Conservation (phyloP, 2,888 invertebrate species). For the Tigriopus californicus region DNA sequence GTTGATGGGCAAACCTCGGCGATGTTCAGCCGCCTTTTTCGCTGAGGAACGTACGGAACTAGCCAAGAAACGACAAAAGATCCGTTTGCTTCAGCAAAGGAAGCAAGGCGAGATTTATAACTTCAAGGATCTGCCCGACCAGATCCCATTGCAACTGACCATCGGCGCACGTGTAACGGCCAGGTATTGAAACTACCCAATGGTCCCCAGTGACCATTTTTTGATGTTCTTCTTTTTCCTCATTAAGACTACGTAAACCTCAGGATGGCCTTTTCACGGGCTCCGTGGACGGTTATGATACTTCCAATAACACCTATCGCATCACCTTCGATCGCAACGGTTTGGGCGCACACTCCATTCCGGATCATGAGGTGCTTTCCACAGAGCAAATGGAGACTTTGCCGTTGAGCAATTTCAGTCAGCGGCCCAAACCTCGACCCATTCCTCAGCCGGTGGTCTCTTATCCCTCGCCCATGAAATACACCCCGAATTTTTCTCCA, state of each 20-base stretch:
- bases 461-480: constrained; percentile 27
- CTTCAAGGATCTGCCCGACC: constrained; percentile 72
- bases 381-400: constrained; percentile 81
- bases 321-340: constrained; percentile 83
- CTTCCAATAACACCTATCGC: constrained; percentile 78
- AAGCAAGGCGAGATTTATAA: constrained; percentile 50
- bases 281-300: constrained; percentile 72
- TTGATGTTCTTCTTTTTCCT: not conserved
- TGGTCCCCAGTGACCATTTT: no score
- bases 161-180: constrained; percentile 67
- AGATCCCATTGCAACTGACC: constrained; percentile 82
- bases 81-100: constrained; percentile 75
- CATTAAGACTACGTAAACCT: constrained; percentile 51
- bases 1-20: constrained; percentile 89
- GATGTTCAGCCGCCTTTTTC: constrained; percentile 87
- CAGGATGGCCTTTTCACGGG: constrained; percentile 91
- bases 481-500: constrained; percentile 22
- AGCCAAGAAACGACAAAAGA: constrained; percentile 72
- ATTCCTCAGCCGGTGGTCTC: constrained; percentile 34
- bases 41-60: constrained; percentile 79
- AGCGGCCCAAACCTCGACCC: constrained; percentile 47
- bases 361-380: constrained; percentile 83
- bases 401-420: constrained; percentile 59
- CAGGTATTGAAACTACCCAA: constrained; percentile 18
- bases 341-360: constrained; percentile 82